Evolutionary conservation across 1,140 invertebrate genomes (phyloP).

Genomic region (Andrena cerasifolii): DNA sequence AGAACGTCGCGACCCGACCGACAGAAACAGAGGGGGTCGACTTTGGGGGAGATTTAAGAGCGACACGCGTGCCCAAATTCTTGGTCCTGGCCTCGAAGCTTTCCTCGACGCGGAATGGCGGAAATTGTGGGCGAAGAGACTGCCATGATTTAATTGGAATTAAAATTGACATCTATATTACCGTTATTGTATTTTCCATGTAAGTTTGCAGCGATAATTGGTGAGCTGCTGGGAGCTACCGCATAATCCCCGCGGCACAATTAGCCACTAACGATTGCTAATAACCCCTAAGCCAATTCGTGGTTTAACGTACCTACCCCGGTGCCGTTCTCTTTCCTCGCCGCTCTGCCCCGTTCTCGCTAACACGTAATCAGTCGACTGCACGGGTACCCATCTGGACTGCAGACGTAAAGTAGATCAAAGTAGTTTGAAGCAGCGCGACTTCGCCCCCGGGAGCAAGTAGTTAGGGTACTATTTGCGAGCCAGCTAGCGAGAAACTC

Average conservation of each 20-base stretch:
- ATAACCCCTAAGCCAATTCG: constrained; percentile 62
- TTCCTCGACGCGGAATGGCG: constrained; percentile 4
- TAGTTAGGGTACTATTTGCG: constrained; percentile 19
- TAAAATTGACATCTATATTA: too few relatives aligned
- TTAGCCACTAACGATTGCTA: constrained; percentile 62
- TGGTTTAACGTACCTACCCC: constrained; percentile 52
- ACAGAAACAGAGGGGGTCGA: constrained; percentile 28
- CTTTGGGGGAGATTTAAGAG: constrained; percentile 29
- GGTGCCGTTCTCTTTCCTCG: background rate
- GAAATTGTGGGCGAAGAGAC: background rate
- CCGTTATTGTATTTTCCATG: too few relatives aligned
- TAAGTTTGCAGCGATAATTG: background rate
- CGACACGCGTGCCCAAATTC: background rate
- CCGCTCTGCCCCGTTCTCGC: background rate
- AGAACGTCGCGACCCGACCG: constrained; percentile 3
- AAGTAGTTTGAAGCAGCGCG: constrained; percentile 27
- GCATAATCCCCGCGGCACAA: constrained; percentile 48
- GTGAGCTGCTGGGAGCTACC: constrained; percentile 22
- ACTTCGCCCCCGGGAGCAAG: background rate
- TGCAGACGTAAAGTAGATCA: constrained; percentile 40
- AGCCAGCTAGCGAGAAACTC: background rate
- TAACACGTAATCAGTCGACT: background rate
- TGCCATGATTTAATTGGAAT: too few relatives aligned
- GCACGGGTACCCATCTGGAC: constrained; percentile 14
- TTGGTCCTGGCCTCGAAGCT: background rate